Evolutionary conservation across 37 sponge, comb jelly and placozoan genomes (phyloP).

Genomic region (Lycopodina hypogea): DNA sequence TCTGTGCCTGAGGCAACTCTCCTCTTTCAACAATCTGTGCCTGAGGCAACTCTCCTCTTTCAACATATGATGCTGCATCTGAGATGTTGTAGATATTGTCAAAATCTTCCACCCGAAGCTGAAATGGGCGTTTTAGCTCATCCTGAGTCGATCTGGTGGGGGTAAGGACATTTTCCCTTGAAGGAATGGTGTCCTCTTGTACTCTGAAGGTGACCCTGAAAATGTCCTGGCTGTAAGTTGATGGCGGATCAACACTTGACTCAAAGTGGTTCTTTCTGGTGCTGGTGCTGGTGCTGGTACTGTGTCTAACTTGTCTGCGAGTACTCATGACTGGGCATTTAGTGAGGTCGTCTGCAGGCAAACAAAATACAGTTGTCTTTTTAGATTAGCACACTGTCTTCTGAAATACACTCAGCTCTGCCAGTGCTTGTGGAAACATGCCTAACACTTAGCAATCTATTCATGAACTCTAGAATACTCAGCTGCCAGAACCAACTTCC

Average conservation of each 20-base stretch:
- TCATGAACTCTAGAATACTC: too few relatives aligned
- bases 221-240: neutral
- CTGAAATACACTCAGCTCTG: too few relatives aligned
- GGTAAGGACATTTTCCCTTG: neutral
- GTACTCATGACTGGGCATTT: too few relatives aligned
- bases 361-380: too few relatives aligned
- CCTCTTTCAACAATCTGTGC: constrained; percentile 11
- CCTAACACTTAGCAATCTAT: too few relatives aligned
- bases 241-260: neutral
- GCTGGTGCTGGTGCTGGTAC: too few relatives aligned
- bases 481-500: too few relatives aligned
- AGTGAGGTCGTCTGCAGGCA: too few relatives aligned
- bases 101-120: neutral
- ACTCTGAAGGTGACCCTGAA: neutral
- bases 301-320: too few relatives aligned
- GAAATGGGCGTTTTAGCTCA: neutral
- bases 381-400: too few relatives aligned
- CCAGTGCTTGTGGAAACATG: too few relatives aligned
- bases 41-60: neutral
- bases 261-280: too few relatives aligned
- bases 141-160: neutral
- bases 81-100: constrained; percentile 6
- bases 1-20: neutral
- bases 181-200: neutral
- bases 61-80: neutral